Evolutionary conservation across 2,888 invertebrate genomes (phyloP), one percentile per base, ranked within the genome.

Genomic region (Chrysodeixis includens): DNA sequence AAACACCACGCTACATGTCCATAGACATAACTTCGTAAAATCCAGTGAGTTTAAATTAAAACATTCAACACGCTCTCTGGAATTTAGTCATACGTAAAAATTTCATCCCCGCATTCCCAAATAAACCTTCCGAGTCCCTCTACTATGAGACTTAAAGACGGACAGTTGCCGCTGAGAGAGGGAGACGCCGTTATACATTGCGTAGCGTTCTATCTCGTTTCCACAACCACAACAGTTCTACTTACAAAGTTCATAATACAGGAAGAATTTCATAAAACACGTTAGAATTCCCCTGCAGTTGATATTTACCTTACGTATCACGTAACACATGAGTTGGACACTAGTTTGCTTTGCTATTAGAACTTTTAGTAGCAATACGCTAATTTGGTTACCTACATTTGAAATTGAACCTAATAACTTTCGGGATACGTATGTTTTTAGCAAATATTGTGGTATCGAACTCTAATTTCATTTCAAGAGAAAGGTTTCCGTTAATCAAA

Each of bases 331-430:
- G 20, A 46, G 32, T 44, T 66, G 59, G 22, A 65, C 53, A 60
- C 32, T 78, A 67, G 66, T 67, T 62, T 66, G 58, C 59, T 56
- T 32, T 30, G 49, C 32, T n/a, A 32, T 44, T 30, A 30, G 14
- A 55, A 63, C 44, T 69, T 51, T 70, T 62, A 52, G 71, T 73
- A 58, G 53, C 16, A 64, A 16, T 56, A 22, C 35, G 60, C 57
- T 64, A 46, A 69, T 71, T 67, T 67, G 40, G 44, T 53, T 58
- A 62, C 56, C 20, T 49, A 20, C 35, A 10, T 14, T 30, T 63
- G 46, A 53, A 70, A 74, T 61, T 59, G 51, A 54, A 69, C 64
- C 56, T 67, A 74, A 76, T 78, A 60, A 40, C 35, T 52, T 26
- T n/a, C 26, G 0, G 5, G 55, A 20, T 20, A 49, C 14, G 46